Percentiles rank a stretch among this genome's conserved stretches.
phyloP scores from a whole-genome alignment of 2,888 invertebrate genomes.

The Abrostola tripartita region DNA sequence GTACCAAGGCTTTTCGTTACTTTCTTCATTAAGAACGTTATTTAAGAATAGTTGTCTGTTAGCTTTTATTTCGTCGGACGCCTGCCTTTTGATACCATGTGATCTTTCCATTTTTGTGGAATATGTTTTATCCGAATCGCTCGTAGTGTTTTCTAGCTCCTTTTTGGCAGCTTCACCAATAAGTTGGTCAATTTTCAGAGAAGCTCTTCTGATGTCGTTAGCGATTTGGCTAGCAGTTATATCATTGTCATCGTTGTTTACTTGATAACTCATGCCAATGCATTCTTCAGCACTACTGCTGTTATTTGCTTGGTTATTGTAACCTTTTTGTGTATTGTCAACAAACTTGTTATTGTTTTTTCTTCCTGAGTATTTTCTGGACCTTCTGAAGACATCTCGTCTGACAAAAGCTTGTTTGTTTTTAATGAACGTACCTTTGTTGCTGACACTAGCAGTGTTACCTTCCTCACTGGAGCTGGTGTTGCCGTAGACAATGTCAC shows the following conservation, averaged over 20 bases:
- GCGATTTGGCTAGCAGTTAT: constrained; percentile 87
- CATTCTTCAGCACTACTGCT: constrained; percentile 86
- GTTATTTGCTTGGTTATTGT: constrained; percentile 75
- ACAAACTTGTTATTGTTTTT: constrained; percentile 78
- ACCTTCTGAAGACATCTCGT: constrained; percentile 84
- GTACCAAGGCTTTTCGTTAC: constrained; percentile 85
- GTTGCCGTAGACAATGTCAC: constrained; percentile 81
- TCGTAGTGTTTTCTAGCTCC: constrained; percentile 70
- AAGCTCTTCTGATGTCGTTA: constrained; percentile 87
- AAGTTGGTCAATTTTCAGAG: constrained; percentile 87
- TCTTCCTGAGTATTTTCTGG: constrained; percentile 85
- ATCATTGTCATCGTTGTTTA: constrained; percentile 87
- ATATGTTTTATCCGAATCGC: constrained; percentile 84
- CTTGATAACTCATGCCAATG: constrained; percentile 84
- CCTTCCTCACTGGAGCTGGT: constrained; percentile 87
- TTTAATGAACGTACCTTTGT: constrained; percentile 88
- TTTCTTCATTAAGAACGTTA: constrained; percentile 81
- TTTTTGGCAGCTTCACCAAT: constrained; percentile 82
- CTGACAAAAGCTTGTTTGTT: constrained; percentile 87
- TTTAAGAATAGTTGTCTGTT: constrained; percentile 82
- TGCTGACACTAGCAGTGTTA: constrained; percentile 75
- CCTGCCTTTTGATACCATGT: constrained; percentile 87
- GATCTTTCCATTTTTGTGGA: constrained; percentile 88
- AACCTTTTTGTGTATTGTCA: constrained; percentile 75
- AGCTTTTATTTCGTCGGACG: constrained; percentile 83